Evolutionary conservation across 1,140 invertebrate genomes (phyloP).

Genomic region (Yoshiicerus persimilis): DNA sequence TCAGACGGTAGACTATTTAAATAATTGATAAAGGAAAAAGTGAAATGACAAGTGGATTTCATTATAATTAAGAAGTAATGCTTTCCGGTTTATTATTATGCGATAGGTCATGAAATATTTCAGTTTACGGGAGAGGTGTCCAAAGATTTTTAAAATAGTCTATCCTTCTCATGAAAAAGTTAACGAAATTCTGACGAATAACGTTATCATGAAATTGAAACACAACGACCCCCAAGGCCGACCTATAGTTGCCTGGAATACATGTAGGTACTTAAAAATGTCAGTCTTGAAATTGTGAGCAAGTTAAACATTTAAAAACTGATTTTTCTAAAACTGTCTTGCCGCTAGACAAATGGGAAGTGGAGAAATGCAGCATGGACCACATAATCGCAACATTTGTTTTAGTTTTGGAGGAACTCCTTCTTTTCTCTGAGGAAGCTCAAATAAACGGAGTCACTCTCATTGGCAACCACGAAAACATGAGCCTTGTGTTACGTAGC

Average conservation of each 20-base stretch:
- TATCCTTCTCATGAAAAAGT: neutral
- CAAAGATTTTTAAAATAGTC: neutral
- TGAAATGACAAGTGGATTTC: too few relatives aligned
- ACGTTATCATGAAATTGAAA: neutral
- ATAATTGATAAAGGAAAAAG: too few relatives aligned
- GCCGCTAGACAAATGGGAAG: neutral
- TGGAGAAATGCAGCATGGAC: neutral
- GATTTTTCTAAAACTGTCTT: too few relatives aligned
- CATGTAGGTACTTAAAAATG: too few relatives aligned
- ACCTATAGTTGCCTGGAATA: neutral
- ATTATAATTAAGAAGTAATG: too few relatives aligned
- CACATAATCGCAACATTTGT: neutral
- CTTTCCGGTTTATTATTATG: too few relatives aligned
- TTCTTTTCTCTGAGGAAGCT: neutral
- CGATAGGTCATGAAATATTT: neutral
- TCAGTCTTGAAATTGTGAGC: too few relatives aligned
- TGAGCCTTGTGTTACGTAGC: too few relatives aligned
- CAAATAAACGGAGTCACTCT: neutral
- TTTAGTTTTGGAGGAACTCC: neutral
- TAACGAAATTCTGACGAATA: neutral
- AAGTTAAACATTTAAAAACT: too few relatives aligned
- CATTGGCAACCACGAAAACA: neutral
- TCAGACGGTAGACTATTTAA: too few relatives aligned
- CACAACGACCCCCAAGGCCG: neutral
- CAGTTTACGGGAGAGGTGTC: neutral